A percentile compares a stretch with the other conserved stretches of the same genome.
These are phyloP conservation scores for Pelmatolapia mariae DNA, from an alignment of 2,113 vertebrate species.

Conservation along the genomic window DNA sequence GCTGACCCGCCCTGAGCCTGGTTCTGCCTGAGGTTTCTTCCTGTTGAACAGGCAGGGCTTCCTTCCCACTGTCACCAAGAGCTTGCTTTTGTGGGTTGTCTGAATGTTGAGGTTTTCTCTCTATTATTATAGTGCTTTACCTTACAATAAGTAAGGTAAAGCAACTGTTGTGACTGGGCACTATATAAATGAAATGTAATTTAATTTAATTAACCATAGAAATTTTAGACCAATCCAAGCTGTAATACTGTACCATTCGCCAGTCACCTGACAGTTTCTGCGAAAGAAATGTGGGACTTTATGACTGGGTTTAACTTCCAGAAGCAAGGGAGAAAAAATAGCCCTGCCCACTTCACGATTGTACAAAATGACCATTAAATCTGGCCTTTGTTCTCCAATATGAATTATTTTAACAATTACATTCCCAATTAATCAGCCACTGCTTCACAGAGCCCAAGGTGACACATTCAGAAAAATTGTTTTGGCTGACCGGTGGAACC, in stretches of 20 bases:
- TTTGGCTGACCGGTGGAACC: neutral
- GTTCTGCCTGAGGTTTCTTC: neutral
- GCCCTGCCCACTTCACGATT: neutral
- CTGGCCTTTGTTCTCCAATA: neutral
- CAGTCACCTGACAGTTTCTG: neutral
- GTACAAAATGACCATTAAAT: neutral
- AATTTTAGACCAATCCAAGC: neutral
- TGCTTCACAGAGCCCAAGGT: neutral
- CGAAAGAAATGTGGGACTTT: neutral
- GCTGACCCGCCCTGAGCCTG: neutral
- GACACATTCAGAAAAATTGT: neutral
- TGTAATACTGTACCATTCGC: neutral
- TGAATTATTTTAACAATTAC: neutral
- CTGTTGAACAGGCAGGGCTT: neutral
- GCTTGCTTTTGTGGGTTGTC: neutral
- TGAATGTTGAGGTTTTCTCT: neutral
- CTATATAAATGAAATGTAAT: neutral
- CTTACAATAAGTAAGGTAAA: neutral
- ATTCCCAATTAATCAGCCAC: neutral
- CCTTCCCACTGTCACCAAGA: neutral
- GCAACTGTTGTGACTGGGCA: neutral
- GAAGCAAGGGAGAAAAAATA: neutral
- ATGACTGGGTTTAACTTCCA: neutral
- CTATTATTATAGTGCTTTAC: neutral
- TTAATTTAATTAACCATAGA: fast-evolving